Base-by-base conservation (phyloP, 2,888 invertebrate species). In the Melanotus villosus region DNA sequence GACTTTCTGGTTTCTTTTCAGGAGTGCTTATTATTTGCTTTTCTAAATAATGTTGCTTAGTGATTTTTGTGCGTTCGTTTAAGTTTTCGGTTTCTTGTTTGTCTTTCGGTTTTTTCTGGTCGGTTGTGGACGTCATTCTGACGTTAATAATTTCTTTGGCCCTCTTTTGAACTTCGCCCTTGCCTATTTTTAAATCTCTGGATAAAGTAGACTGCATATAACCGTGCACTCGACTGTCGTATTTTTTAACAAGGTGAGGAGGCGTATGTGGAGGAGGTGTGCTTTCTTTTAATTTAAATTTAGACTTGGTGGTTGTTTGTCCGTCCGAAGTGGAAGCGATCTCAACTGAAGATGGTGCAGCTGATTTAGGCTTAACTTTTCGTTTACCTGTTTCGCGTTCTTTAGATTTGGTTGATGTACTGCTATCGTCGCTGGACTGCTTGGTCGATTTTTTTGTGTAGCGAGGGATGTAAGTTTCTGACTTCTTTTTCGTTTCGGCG, bases 191-290 rank as follows among this genome's bases (percentile, higher is more conserved):
- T 79, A 88, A 84, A 76, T 86, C 86, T 72, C 88, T 83, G 0
- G 89, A 88, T 41, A 89, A 78, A 19, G 90, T 90, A 0, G 89
- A 89, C 72, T 87, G 87, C 89, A 89, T 89, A 73, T 89, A 90
- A 43, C 89, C 87, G 7, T 56, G 56, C 21, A 56, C 23, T 2
- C 56, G 36, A 21, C 12, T 38, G 12, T 56, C 56, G 3, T 10
- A 21, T 18, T 56, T 56, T 18, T 56, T 56, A 6, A 41, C 9
- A 18, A 16, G n/a, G 5, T 23, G 32, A 52, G n/a, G 19, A n/a
- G 14, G 14, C 10, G 18, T 6, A 23, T 14, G 23, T n/a, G 12
- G 32, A 9, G 12, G 5, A 14, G 12, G 19, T 1, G 30, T 14
- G 3, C 14, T 9, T 21, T 38, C 23, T 38, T 43, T 58, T 10